Base-by-base conservation (phyloP, 2,113 vertebrate genomes). In the Thunnus maccoyii region DNA sequence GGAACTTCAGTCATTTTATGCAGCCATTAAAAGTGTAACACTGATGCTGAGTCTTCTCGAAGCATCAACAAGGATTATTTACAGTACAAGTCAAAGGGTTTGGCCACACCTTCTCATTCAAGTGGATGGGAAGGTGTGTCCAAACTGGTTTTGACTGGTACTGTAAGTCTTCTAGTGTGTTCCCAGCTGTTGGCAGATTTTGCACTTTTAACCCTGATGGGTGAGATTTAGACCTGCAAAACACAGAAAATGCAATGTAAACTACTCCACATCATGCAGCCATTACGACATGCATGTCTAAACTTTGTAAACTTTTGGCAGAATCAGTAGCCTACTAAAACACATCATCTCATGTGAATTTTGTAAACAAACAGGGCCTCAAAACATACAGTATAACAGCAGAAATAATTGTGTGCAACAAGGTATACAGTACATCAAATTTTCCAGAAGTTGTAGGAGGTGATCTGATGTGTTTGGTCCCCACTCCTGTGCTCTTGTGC, bases 251-350 rank as follows among this genome's bases (percentile, higher is more conserved):
- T 83, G 66, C 83, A 86, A 80, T 83, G 86, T 82, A 90, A 92
- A 90, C 80, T 51, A 88, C 78, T 81, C 77, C 67, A 90, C 80
- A 84, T 92, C 92, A 94, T 94, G 94, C 94, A 93, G 91, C 91
- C 92, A 61, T 87, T 86, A 89, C 3, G 91, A 94, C 93, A 94
- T 94, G 94, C 94, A 94, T 88, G 91, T 80, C 87, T 85, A 91
- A 72, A 80, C 76, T 84, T 80, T 91, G 90, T 86, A 91, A 92
- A 90, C 88, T n/a, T 88, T 82, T 90, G 46, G 66, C 56, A 79
- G 86, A 91, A 80, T 79, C 62, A 50, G 70, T 66, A 83, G 60
- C 74, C 60, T 54, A 82, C 60, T 17, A 20, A 15, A 79, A 58
- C 73, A 77, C 85, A 62, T 75, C 47, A 48, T 73, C 70, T 76